Evolutionary conservation across 1,140 invertebrate genomes (phyloP), one percentile per base, ranked within the genome.

Genomic region (Drosophila arawakana): DNA sequence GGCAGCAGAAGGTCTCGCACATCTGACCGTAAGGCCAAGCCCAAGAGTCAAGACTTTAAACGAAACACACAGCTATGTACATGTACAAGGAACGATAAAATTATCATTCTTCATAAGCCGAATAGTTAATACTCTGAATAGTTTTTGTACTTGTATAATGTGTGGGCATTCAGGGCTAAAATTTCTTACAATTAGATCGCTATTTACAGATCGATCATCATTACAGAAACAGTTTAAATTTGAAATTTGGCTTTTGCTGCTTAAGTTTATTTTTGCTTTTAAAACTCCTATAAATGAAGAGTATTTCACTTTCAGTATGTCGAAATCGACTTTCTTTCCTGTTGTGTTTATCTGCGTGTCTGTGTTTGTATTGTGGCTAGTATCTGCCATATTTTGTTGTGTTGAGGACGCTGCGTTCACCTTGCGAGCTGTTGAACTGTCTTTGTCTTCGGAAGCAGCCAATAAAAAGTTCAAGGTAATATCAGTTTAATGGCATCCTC

Each of bases 1-100:
- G 21, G 44, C 44, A 62, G 61, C 60, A 79, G 70, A 39, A 39
- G 15, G 50, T 80, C 41, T 66, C 47, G 72, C 71, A 62, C 75
- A 46, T 50, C 44, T 50, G 61, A 52, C 34, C 37, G 18, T 41
- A 50, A 54, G 39, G 47, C 11, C 21, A 34, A 59, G 21, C 25
- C 35, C 18, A 35, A 58, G 41, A 43, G 41, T n/a, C 41, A 13
- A 43, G 41, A 43, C 41, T 43, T 43, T 5, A 43, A 43, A 11
- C 41, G 41, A 43, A 43, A 13, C 3, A 43, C 37, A 39, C 37
- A 39, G 15, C 15, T 7, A 39, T 7, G 1, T 7, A 39, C 25
- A 39, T 39, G 10, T 39, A 13, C 11, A 43, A 11, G 39, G 11
- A 41, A 41, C 4, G 10, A 41, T 10, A 41, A 41, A 2, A 11